Conservation (phyloP, 2,888 invertebrate species). For the Ochlodes sylvanus region DNA sequence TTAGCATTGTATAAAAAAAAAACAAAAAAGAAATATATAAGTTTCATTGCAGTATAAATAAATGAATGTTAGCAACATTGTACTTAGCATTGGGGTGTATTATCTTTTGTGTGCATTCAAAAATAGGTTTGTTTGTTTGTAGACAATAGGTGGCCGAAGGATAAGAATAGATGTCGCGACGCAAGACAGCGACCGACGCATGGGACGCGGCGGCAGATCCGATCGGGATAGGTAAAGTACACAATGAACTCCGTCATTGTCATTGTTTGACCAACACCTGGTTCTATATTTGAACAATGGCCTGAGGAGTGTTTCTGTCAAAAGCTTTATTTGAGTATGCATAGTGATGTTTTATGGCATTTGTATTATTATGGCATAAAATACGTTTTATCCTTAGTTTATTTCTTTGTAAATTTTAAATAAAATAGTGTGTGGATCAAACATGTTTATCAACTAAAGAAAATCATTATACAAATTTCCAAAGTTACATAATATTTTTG, state of each 20-base stretch:
- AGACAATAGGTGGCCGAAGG: conserved; percentile 90
- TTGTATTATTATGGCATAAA: too few species aligned
- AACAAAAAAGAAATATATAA: not conserved
- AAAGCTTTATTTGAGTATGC: too few species aligned
- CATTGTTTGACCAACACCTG: not conserved
- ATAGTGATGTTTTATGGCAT: too few species aligned
- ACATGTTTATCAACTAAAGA: too few species aligned
- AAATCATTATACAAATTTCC: too few species aligned
- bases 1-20: too few species aligned
- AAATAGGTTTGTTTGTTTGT: conserved; percentile 46
- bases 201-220: conserved; percentile 70
- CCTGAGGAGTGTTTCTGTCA: too few species aligned
- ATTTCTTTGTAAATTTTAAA: too few species aligned
- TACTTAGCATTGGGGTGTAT: not conserved
- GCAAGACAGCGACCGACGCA: conserved; percentile 89
- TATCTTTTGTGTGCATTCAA: conserved; percentile 9
- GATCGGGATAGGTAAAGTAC: conserved; percentile 72
- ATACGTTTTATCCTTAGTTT: too few species aligned
- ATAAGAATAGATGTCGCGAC: conserved; percentile 93
- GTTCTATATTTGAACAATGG: not conserved
- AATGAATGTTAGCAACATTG: not conserved
- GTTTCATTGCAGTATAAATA: not conserved
- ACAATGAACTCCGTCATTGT: conserved; percentile 32
- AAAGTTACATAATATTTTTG: too few species aligned
- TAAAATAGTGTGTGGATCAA: too few species aligned